Percentiles rank a stretch among this genome's conserved stretches.
These are phyloP conservation scores for Spodoptera picta DNA, from an alignment of 2,888 invertebrate species.

Conservation along the genomic window DNA sequence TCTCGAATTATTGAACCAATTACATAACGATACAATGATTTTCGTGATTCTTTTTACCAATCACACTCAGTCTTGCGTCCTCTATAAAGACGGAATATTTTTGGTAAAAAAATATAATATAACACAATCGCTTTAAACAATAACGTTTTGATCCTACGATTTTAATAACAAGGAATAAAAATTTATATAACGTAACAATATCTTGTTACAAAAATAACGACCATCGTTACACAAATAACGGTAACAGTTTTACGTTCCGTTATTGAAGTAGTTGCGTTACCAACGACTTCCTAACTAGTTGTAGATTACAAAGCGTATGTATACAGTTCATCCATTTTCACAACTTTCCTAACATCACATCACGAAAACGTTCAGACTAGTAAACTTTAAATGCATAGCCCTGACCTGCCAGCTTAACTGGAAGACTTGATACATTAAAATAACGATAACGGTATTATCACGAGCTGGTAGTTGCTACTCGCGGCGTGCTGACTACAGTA, in stretches of 20 bases:
- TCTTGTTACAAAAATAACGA: conserved; percentile 28
- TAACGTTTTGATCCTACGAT: conserved; percentile 22
- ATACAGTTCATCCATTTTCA: conserved; percentile 10
- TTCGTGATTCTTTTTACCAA: conserved; percentile 52
- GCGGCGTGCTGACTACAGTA: conserved; percentile 13
- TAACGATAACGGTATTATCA: conserved; percentile 50
- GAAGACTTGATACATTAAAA: conserved; percentile 54
- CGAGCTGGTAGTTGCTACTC: conserved; percentile 3
- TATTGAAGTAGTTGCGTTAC: not conserved
- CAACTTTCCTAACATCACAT: conserved; percentile 32
- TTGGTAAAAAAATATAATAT: conserved; percentile 51
- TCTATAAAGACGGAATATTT: conserved; percentile 71
- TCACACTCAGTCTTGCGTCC: conserved; percentile 78
- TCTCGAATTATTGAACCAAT: conserved; percentile 36
- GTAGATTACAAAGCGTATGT: conserved; percentile 6
- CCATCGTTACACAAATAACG: conserved; percentile 14
- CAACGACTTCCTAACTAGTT: conserved; percentile 1
- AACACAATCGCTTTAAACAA: conserved; percentile 27
- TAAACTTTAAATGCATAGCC: conserved; percentile 61
- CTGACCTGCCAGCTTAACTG: conserved; percentile 61
- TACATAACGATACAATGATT: conserved; percentile 19
- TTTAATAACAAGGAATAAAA: conserved; percentile 37
- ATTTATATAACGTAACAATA: conserved; percentile 12
- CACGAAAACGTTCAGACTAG: conserved; percentile 60
- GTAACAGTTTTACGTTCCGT: conserved; percentile 5